phyloP scores from a whole-genome alignment of 2,888 invertebrate genomes.

The Plebejus argus region DNA sequence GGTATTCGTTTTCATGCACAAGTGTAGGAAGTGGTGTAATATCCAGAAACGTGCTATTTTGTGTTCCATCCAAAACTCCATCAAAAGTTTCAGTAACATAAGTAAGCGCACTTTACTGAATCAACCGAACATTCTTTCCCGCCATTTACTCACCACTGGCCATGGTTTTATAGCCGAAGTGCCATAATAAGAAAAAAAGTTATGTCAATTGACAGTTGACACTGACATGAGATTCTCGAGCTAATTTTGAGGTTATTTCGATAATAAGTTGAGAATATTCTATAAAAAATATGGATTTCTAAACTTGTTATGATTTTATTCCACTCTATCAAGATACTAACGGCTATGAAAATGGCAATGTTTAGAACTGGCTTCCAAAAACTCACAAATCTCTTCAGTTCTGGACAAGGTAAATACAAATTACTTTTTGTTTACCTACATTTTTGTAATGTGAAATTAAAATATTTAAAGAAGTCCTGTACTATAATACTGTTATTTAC shows the following conservation, averaged over 20 bases:
- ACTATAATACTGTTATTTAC: neutral
- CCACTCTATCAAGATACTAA: neutral
- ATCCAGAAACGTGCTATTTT: too few species aligned
- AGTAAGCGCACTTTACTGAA: too few species aligned
- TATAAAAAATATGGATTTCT: neutral
- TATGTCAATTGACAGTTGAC: neutral
- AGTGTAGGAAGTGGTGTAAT: too few species aligned
- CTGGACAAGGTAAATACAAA: conserved; percentile 53
- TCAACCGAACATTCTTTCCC: too few species aligned
- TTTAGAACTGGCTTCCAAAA: conserved; percentile 63
- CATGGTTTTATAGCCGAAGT: too few species aligned
- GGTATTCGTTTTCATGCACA: too few species aligned
- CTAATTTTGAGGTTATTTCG: conserved; percentile 28
- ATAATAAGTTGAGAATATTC: neutral
- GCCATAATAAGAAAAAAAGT: too few species aligned
- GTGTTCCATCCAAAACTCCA: too few species aligned
- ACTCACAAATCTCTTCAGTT: conserved; percentile 55
- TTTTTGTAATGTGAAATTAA: neutral
- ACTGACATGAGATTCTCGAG: neutral
- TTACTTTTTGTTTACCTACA: neutral
- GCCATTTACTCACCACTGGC: too few species aligned
- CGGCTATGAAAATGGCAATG: conserved; percentile 53
- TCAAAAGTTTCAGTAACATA: too few species aligned
- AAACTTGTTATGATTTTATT: neutral
- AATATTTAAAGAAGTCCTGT: neutral